Evolutionary conservation across 2,113 vertebrate species (phyloP), one percentile per base, ranked within the genome.

Genomic region (Syngnathus typhle): DNA sequence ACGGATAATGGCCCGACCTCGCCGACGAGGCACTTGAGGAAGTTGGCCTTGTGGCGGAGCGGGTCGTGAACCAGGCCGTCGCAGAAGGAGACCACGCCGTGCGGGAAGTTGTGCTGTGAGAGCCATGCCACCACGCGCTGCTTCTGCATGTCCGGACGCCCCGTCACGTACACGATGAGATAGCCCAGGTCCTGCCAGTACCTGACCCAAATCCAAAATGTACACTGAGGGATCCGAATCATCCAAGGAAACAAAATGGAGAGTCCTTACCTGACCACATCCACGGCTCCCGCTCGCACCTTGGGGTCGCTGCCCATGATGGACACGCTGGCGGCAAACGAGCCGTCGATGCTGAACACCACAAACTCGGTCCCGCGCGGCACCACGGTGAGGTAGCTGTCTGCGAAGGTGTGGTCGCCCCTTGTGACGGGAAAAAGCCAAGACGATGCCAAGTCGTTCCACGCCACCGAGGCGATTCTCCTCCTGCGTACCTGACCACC

Each of bases 251-350:
- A 51, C 8, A 51, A 51, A 51, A 51, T 5, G 44, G 15, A 46
- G 12, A 18, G 37, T 27, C 54, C 91, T 80, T 80, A 98, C 97
- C 97, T 94, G 76, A 98, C 97, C 64, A 99, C 96, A 0, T 99
- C 97, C 38, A 99, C 97, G 0, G 96, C 97, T 54, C 97, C 96
- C 0, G 97, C 95, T 3, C 97, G 89, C 74, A 99, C 97, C 85
- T 99, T 99, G 67, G 97, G 97, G 86, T 99, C 97, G 0, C 97
- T 99, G 77, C 97, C 97, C 97, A 99, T 99, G 84, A 99, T 98
- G 61, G 97, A 99, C n/a, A 99, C 95, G 0, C 97, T 99, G 83
- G 97, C 97, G 0, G 97, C 96, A 10, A 99, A 99, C 16, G 97
- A 99, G 23, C 97, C 96, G 0, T 99, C 97, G 0, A 99, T 99